These are phyloP conservation scores for Metacarcinus magister DNA, from an alignment of 2,888 invertebrate genomes.

Conservation along the genomic window DNA sequence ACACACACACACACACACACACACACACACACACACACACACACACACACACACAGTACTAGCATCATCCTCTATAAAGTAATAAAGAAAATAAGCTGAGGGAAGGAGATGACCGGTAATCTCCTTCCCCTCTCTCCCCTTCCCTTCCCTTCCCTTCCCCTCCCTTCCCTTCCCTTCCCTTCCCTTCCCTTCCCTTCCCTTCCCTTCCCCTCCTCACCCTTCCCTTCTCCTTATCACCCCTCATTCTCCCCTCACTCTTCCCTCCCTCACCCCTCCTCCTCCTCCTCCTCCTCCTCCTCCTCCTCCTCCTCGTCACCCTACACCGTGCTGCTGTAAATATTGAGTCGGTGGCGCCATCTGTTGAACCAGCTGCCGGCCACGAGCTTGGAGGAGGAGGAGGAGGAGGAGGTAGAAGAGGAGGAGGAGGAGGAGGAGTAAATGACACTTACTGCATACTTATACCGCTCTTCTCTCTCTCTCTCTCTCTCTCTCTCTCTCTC, in stretches of 20 bases:
- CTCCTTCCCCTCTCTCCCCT: too few relatives aligned
- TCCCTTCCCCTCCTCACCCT: neutral
- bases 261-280: neutral
- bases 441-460: neutral
- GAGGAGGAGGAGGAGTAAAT: neutral
- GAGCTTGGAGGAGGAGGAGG: too few relatives aligned
- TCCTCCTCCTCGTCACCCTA: neutral
- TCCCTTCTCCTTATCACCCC: neutral
- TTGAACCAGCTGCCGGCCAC: neutral
- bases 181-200: neutral
- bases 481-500: constrained; percentile 20
- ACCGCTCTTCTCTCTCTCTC: neutral
- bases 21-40: too few relatives aligned
- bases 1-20: too few relatives aligned
- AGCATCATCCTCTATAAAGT: too few relatives aligned
- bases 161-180: neutral
- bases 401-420: neutral
- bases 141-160: neutral
- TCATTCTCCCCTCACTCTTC: neutral
- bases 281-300: neutral
- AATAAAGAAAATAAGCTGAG: too few relatives aligned
- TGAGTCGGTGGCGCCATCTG: neutral
- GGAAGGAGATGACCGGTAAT: too few relatives aligned
- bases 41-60: too few relatives aligned
- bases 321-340: neutral